A percentile compares a stretch with the other conserved stretches of the same genome.
Evolutionary conservation across 2,113 vertebrate genomes (phyloP).

Genomic region (Calyptommatus sinebrachiatus): DNA sequence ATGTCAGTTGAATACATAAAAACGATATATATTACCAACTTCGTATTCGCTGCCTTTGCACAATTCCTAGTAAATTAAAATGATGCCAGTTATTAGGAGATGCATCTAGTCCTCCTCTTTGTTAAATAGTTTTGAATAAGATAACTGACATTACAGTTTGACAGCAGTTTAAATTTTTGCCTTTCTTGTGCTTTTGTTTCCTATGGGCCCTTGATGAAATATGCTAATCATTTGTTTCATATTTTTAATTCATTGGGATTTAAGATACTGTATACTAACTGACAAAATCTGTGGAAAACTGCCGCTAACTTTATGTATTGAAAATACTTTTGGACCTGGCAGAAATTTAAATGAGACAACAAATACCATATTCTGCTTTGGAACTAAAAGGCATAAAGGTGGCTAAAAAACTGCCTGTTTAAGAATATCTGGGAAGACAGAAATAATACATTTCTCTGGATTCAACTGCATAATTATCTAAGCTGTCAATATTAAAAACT

Average conservation of each 20-base stretch:
- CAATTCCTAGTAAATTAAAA: conserved; percentile 23
- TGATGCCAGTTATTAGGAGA: neutral
- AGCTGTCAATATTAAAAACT: neutral
- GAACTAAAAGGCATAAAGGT: neutral
- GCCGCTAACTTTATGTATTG: neutral
- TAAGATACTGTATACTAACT: neutral
- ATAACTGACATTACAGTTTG: neutral
- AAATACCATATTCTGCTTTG: neutral
- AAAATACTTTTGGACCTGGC: neutral
- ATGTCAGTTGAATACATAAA: conserved; percentile 33
- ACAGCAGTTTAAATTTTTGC: neutral
- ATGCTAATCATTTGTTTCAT: neutral
- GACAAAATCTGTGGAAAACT: neutral
- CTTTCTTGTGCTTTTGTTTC: neutral
- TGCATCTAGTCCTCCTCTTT: too few species aligned
- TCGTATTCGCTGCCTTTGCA: neutral
- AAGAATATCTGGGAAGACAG: neutral
- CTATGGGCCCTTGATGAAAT: neutral
- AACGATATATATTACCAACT: conserved; percentile 38
- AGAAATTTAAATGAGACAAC: neutral
- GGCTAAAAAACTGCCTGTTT: neutral
- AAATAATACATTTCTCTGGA: neutral
- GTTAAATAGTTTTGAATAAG: neutral
- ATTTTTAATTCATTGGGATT: neutral
- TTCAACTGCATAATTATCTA: neutral